Percentiles rank a stretch among this genome's conserved stretches.
Evolutionary conservation across 2,797 vertebrate species (phyloP).

Genomic region (Oreonectes daqikongensis): DNA sequence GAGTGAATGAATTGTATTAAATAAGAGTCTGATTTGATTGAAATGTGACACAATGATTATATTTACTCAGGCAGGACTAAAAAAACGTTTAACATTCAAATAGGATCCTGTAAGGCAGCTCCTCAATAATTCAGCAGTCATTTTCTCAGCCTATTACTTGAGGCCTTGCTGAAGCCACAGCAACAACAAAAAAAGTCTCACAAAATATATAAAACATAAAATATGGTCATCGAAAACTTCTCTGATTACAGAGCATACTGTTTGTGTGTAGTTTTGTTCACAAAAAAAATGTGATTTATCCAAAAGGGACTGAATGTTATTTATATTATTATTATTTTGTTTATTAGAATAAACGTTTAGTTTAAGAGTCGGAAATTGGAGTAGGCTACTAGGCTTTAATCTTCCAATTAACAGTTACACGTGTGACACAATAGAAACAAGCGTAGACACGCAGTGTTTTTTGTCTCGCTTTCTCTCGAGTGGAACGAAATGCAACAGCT

Average conservation of each 20-base stretch:
- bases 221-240: not conserved
- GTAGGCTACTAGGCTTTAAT: not conserved
- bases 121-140: constrained; percentile 36
- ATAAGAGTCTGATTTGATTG: constrained; percentile 32
- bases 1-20: constrained; percentile 14
- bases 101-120: constrained; percentile 48
- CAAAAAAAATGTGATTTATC: not conserved
- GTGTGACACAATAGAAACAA: constrained; percentile 30
- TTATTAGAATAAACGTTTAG: not conserved
- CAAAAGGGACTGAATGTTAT: not conserved
- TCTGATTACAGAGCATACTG: not conserved
- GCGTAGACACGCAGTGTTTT: constrained; percentile 20
- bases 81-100: constrained; percentile 48
- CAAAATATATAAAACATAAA: constrained; percentile 1
- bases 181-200: not conserved
- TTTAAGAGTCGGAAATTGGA: not conserved
- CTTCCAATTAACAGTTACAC: constrained; percentile 29
- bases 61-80: constrained; percentile 37
- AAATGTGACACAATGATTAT: constrained; percentile 27
- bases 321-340: no score
- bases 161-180: constrained; percentile 22
- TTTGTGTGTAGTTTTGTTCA: not conserved
- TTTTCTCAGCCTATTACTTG: constrained; percentile 40
- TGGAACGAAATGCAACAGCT: constrained; percentile 75
- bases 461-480: constrained; percentile 64